These are phyloP conservation scores for Hyposoter dolosus DNA, from an alignment of 2,888 invertebrate genomes.

Conservation along the genomic window DNA sequence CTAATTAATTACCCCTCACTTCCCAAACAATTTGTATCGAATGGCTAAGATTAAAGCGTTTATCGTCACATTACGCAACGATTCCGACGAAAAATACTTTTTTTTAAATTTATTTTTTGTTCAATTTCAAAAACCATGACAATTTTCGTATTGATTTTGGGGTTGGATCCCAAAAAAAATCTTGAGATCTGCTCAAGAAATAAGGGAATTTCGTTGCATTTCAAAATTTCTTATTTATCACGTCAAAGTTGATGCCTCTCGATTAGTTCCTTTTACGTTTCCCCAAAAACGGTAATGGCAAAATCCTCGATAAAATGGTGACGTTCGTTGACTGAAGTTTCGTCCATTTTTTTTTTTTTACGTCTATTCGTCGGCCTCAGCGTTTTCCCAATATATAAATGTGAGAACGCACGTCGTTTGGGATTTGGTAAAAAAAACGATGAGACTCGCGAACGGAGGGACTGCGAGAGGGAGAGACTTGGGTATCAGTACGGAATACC, in stretches of 20 bases:
- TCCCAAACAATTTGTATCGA: not conserved
- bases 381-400: not conserved
- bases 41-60: not conserved
- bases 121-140: too few species aligned
- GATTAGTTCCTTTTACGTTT: not conserved
- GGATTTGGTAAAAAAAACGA: not conserved
- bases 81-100: too few species aligned
- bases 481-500: slow-evolving; percentile 1
- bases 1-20: not conserved
- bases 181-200: too few species aligned
- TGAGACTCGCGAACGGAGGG: not conserved
- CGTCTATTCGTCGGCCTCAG: not conserved
- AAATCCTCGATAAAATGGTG: not conserved
- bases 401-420: not conserved
- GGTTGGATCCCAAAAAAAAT: too few species aligned
- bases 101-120: too few species aligned
- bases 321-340: not conserved
- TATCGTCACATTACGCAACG: too few species aligned
- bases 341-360: not conserved
- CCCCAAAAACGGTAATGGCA: not conserved
- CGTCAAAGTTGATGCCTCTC: not conserved
- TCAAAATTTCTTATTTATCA: not conserved
- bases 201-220: too few species aligned
- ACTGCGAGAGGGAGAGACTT: not conserved
- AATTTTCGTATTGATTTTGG: too few species aligned